phyloP scores from a whole-genome alignment of 2,888 invertebrate genomes.

The Ptychoptera contaminata region DNA sequence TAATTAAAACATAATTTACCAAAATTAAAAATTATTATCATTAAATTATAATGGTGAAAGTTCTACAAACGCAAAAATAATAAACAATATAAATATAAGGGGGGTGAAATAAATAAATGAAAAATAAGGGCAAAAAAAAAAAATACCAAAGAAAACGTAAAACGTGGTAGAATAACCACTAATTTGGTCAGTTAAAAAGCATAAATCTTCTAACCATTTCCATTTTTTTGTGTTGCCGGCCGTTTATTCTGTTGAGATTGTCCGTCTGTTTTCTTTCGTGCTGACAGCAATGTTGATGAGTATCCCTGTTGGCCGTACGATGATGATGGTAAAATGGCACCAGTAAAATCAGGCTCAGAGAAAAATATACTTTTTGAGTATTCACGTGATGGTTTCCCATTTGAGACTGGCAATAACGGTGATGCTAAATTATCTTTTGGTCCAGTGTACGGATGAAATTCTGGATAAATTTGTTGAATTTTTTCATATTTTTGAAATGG shows the following conservation, averaged over 20 bases:
- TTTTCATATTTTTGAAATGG: slow-evolving; percentile 59
- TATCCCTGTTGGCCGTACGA: no score
- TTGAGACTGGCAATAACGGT: slow-evolving; percentile 8
- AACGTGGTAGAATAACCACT: neutral
- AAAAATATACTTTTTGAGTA: slow-evolving; percentile 25
- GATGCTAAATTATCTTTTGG: slow-evolving; percentile 18
- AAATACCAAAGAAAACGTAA: slow-evolving; percentile 1
- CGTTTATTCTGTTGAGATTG: neutral
- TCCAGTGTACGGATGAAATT: slow-evolving; percentile 36
- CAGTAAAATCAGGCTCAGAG: slow-evolving; percentile 1
- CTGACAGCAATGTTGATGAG: neutral
- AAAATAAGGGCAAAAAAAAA: slow-evolving; percentile 1
- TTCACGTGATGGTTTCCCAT: slow-evolving; percentile 25
- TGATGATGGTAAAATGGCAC: neutral
- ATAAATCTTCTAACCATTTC: neutral
- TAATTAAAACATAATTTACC: no score
- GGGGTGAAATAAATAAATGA: neutral
- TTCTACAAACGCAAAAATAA: slow-evolving; percentile 14
- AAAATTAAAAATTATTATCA: no score
- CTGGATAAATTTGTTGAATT: slow-evolving; percentile 63
- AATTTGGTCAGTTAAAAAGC: neutral
- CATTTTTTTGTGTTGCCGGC: neutral
- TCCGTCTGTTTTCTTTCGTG: neutral
- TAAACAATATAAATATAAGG: slow-evolving; percentile 23
- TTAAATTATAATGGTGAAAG: no score